Percentiles rank a stretch among this genome's conserved stretches.
Evolutionary conservation across 2,888 invertebrate species (phyloP).

Genomic region (Crossocerus cetratus): DNA sequence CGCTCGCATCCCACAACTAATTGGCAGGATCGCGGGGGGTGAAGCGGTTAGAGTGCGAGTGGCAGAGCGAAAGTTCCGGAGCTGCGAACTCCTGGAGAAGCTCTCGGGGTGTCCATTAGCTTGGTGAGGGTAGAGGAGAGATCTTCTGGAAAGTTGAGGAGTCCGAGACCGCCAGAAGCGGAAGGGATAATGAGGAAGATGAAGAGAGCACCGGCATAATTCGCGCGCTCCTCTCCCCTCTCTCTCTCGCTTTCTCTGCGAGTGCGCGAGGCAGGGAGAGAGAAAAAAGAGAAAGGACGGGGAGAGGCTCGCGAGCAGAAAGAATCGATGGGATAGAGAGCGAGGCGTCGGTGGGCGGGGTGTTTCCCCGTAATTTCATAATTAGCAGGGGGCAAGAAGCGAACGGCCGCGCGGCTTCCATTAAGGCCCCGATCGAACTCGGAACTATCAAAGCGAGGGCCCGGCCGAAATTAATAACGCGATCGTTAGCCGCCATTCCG

Average conservation of each 20-base stretch:
- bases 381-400: conserved; percentile 53
- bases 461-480: conserved; percentile 54
- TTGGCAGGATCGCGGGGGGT: no score
- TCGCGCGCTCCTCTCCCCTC: conserved; percentile 59
- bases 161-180: conserved; percentile 6
- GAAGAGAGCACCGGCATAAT: conserved; percentile 63
- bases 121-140: background rate
- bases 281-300: conserved; percentile 8
- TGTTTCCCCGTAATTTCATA: conserved; percentile 58
- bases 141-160: background rate
- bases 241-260: conserved; percentile 34
- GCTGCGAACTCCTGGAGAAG: background rate
- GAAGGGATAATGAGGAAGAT: conserved; percentile 62
- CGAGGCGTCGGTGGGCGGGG: conserved; percentile 34
- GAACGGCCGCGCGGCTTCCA: conserved; percentile 42
- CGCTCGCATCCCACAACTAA: no score
- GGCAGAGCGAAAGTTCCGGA: background rate
- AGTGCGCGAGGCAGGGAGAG: conserved; percentile 8
- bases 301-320: background rate
- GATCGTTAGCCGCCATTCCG: conserved; percentile 38
- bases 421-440: conserved; percentile 46
- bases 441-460: conserved; percentile 38
- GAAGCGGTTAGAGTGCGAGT: no score
- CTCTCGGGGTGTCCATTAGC: background rate
- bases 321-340: conserved; percentile 5